phyloP scores from a whole-genome alignment of 2,797 vertebrate genomes.

The Brotogeris chrysoptera region DNA sequence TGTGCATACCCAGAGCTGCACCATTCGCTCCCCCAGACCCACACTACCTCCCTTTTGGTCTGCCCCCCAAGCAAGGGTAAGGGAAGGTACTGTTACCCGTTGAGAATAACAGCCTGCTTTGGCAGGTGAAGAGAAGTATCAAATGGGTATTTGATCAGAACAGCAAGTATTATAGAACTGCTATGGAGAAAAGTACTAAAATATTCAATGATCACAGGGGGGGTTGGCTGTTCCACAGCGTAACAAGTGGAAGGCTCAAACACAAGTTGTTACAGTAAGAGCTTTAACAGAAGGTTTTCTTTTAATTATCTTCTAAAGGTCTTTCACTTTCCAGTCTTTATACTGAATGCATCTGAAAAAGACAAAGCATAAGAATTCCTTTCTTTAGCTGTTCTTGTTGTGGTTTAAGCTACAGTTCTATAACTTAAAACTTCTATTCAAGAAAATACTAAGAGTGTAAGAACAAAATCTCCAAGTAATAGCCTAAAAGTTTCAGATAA shows the following conservation, averaged over 20 bases:
- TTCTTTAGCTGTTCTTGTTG: not conserved
- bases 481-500: not conserved
- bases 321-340: not conserved
- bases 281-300: not conserved
- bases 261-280: not conserved
- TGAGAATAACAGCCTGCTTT: not conserved
- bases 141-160: not conserved
- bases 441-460: not conserved
- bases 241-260: not conserved
- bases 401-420: not conserved
- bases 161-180: not conserved
- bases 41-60: not conserved
- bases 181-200: not conserved
- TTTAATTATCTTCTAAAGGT: not conserved
- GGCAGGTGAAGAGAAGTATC: not conserved
- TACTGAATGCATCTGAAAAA: not conserved
- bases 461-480: not conserved
- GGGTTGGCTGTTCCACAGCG: not conserved
- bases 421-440: not conserved
- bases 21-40: not conserved
- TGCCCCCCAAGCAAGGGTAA: rapidly evolving
- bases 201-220: rapidly evolving
- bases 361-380: not conserved
- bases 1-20: not conserved
- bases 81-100: not conserved